Percentiles rank a stretch among this genome's conserved stretches.
phyloP scores from a whole-genome alignment of 2,888 invertebrate genomes.

The Latheticus oryzae region DNA sequence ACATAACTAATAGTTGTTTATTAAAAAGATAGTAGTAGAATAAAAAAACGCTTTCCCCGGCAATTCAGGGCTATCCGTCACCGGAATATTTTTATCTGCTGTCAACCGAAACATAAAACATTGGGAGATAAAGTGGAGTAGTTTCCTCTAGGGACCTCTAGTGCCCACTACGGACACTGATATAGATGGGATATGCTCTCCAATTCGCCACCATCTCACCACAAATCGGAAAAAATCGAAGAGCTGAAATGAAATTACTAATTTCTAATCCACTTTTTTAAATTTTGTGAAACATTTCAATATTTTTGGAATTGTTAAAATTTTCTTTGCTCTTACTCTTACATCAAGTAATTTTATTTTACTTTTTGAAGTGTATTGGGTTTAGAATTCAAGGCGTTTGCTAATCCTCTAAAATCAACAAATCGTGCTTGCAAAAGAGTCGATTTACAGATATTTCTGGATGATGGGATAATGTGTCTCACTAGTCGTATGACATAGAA shows the following conservation, averaged over 20 bases:
- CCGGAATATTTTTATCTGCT: constrained; percentile 66
- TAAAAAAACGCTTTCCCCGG: constrained; percentile 59
- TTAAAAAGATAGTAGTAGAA: constrained; percentile 61
- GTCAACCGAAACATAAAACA: constrained; percentile 66
- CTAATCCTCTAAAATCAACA: constrained; percentile 17
- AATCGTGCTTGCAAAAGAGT: constrained; percentile 12
- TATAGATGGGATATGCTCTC: constrained; percentile 57
- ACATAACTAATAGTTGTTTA: constrained; percentile 62
- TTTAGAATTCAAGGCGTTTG: constrained; percentile 2
- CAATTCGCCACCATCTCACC: constrained; percentile 31
- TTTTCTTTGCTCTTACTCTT: too few relatives aligned
- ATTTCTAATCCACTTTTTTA: too few relatives aligned
- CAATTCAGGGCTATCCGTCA: constrained; percentile 63
- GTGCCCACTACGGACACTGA: constrained; percentile 56
- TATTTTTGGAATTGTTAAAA: too few relatives aligned
- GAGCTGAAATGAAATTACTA: too few relatives aligned
- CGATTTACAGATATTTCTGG: constrained; percentile 20
- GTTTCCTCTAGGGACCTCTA: constrained; percentile 64
- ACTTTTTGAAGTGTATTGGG: too few relatives aligned
- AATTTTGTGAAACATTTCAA: too few relatives aligned
- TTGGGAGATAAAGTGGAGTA: constrained; percentile 65
- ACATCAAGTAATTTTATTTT: too few relatives aligned
- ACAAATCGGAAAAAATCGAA: too few relatives aligned
- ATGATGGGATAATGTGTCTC: constrained; percentile 23
- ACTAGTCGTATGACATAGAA: constrained; percentile 31